Base-by-base conservation (phyloP, 2,113 vertebrate species). In the Nycticryphes semicollaris region DNA sequence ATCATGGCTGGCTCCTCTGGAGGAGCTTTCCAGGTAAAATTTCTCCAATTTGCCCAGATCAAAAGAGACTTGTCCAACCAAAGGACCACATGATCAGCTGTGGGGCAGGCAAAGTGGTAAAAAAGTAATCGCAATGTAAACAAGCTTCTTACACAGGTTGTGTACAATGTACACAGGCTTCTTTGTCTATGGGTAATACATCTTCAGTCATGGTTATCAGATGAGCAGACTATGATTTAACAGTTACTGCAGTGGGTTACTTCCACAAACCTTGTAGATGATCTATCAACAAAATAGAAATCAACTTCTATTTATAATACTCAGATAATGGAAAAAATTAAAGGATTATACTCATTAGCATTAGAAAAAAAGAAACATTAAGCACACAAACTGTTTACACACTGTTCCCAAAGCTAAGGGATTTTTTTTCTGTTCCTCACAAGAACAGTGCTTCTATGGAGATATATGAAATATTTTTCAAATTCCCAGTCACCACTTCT, bases 1-100 rank as follows among this genome's bases (percentile, higher is more conserved):
- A 67, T 47, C 5, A 67, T 39, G 21, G 3, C 28, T 87, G 41
- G 5, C 10, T 90, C 21, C n/a, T 87, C 41, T 64, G 35, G 30
- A 84, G 21, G 24, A 81, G 15, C 4, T 72, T 94, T 74, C 22
- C 37, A 76, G 43, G 8, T n/a, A 83, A 18, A 67, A 11, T 6
- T 54, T 57, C 48, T 56, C 31, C 59, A n/a, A 53, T 12, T 79
- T 82, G 24, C 15, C 21, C 28, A 54, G 25, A 62, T 19, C 17
- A 68, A 92, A 90, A 68, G 1, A 2, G 25, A 68, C 91, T 64
- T 83, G 9, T 8, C 22, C 57, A 43, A 51, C 14, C 17, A 33
- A 91, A 87, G 15, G 11, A 63, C 30, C 13, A 23, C 0, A 3
- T 43, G 45, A 68, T 10, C 12, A 1, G 14, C 2, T 7, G 0